A percentile compares a stretch with the other conserved stretches of the same genome.
These are phyloP conservation scores for Matsumyia berberina DNA, from an alignment of 2,888 invertebrate species.

Conservation along the genomic window DNA sequence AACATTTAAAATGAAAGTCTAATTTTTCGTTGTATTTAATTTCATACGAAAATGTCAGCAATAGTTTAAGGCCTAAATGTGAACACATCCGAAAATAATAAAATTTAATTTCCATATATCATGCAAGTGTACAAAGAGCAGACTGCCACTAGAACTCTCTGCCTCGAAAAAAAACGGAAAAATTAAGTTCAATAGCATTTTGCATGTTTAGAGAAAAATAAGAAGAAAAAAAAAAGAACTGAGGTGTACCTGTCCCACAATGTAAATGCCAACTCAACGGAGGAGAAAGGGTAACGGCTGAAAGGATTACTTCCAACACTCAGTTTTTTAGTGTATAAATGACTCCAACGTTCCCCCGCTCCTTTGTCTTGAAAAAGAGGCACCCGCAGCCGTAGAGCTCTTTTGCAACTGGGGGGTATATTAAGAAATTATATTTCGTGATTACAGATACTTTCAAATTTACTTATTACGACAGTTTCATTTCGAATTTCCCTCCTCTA, in stretches of 20 bases:
- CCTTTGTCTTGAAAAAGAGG: background rate
- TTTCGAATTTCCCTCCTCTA: conserved; percentile 49
- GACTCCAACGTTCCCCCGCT: conserved; percentile 11
- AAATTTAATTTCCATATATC: conserved; percentile 68
- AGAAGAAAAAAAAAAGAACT: conserved; percentile 12
- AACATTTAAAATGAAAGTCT: conserved; percentile 44
- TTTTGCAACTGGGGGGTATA: conserved; percentile 53
- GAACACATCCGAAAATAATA: conserved; percentile 70
- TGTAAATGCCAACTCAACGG: conserved; percentile 59
- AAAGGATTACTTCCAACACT: conserved; percentile 62
- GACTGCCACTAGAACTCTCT: conserved; percentile 13
- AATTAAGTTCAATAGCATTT: conserved; percentile 66
- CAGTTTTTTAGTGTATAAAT: conserved; percentile 53
- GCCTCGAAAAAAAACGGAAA: conserved; percentile 24
- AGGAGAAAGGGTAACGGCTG: background rate
- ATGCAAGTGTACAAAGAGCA: conserved; percentile 47
- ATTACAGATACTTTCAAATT: conserved; percentile 75
- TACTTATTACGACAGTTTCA: conserved; percentile 72
- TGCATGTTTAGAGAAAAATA: conserved; percentile 54
- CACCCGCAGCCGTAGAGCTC: conserved; percentile 25
- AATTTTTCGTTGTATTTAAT: conserved; percentile 59
- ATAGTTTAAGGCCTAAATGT: conserved; percentile 63
- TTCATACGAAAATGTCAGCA: conserved; percentile 59
- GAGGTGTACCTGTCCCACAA: conserved; percentile 36
- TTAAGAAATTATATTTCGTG: conserved; percentile 76